Evolutionary conservation across 2,113 vertebrate genomes (phyloP), one percentile per base, ranked within the genome.

Genomic region (Numenius arquata): DNA sequence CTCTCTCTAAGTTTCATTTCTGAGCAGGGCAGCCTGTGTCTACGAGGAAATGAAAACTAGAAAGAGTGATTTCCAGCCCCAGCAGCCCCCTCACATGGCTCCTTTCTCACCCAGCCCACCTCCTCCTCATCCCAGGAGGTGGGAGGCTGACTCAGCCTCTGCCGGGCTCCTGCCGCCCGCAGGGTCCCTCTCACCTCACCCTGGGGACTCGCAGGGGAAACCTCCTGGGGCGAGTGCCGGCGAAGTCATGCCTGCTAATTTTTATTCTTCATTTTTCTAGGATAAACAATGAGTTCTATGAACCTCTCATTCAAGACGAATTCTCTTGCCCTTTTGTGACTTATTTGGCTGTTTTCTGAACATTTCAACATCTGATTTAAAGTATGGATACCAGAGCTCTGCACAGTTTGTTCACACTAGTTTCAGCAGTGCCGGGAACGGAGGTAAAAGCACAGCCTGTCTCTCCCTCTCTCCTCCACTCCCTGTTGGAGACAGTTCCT

Each of bases 21-120:
- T 96, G 88, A 96, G 70, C 34, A 16, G 83, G 36, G 83, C 85
- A 96, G 36, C 16, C 30, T 40, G 47, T 50, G 52, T n/a, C 88
- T 76, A 43, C 4, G 18, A 94, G 94, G 97, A 97, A 97, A 97
- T 79, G 93, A 96, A 95, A 97, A 92, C 92, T 81, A 67, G 72
- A 95, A 85, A 90, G 89, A 80, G 56, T 25, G 52, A 70, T 95
- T 73, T 86, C 93, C 72, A 93, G 67, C 7, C 19, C 47, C 41
- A 32, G 38, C 95, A 86, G 53, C 95, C 65, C 63, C 67, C 53
- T 93, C 78, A 25, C 81, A n/a, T 12, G 45, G 47, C 48, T 79
- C 20, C 32, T 72, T 48, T 95, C 83, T 82, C 91, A 92, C 34
- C 21, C 77, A 38, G 40, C 55, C 73, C 89, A 79, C 45, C 78